A percentile compares a stretch with the other conserved stretches of the same genome.
Evolutionary conservation across 2,113 vertebrate genomes (phyloP).

Genomic region (Notarius quadriscutis): DNA sequence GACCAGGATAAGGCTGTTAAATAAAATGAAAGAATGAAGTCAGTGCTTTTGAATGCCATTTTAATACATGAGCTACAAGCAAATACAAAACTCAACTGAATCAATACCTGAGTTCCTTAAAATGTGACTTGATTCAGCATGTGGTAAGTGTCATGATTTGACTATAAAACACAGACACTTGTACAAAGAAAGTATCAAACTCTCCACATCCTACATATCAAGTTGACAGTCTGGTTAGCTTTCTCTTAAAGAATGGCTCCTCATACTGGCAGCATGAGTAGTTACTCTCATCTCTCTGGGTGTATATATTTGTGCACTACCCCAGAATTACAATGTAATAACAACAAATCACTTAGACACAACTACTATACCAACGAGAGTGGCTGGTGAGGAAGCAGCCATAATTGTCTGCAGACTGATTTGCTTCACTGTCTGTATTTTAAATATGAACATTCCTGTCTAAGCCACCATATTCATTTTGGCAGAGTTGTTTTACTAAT

Average conservation of each 20-base stretch:
- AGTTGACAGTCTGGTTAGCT: constrained; percentile 1
- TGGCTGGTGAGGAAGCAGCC: neutral
- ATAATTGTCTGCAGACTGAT: constrained; percentile 11
- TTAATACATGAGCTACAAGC: neutral
- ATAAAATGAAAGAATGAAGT: neutral
- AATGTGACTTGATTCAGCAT: constrained; percentile 11
- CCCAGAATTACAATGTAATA: neutral
- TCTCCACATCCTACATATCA: constrained; percentile 11
- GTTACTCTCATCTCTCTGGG: neutral
- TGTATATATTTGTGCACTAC: neutral
- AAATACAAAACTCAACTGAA: constrained; percentile 9
- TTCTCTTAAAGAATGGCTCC: constrained; percentile 6
- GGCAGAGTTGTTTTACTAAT: constrained; percentile 16
- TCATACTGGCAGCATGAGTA: neutral
- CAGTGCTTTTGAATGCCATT: neutral
- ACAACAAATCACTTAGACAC: constrained; percentile 3
- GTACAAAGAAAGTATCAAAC: constrained; percentile 7
- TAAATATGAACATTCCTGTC: constrained; percentile 32
- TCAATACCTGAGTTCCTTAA: constrained; percentile 19
- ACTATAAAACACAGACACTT: constrained; percentile 5
- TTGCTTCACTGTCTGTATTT: constrained; percentile 11
- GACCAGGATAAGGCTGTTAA: neutral
- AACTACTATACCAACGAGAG: neutral
- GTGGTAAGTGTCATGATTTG: constrained; percentile 1
- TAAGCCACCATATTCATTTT: constrained; percentile 35